These are phyloP conservation scores for Neodiprion virginianus DNA, from an alignment of 1,140 invertebrate species.

Conservation along the genomic window DNA sequence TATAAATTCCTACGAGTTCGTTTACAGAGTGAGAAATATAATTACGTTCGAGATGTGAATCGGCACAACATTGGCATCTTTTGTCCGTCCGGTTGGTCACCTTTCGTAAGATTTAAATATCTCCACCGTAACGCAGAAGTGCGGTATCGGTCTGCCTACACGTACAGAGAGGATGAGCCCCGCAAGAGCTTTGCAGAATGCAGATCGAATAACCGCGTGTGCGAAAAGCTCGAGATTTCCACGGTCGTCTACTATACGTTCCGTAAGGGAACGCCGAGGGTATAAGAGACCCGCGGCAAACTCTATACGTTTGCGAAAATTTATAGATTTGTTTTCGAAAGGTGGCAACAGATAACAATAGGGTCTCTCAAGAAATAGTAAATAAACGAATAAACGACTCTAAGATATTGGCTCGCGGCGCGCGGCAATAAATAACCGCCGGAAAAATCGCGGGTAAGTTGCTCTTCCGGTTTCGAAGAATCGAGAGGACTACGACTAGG, in stretches of 20 bases:
- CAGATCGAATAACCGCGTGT: not conserved
- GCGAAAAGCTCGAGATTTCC: not conserved
- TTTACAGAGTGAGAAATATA: no score
- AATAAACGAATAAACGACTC: slow-evolving; percentile 17
- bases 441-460: not conserved
- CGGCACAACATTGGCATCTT: no score
- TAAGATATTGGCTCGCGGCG: slow-evolving; percentile 2
- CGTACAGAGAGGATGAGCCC: not conserved
- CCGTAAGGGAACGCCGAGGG: not conserved
- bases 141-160: not conserved
- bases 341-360: slow-evolving; percentile 17
- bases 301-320: slow-evolving; percentile 1
- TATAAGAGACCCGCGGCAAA: not conserved
- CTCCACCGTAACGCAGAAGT: no score
- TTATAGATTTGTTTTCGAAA: slow-evolving; percentile 16
- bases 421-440: not conserved
- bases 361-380: slow-evolving; percentile 11
- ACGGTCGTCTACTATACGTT: not conserved
- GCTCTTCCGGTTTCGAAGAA: not conserved
- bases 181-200: not conserved
- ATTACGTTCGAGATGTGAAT: no score
- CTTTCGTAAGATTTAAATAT: no score
- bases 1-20: no score
- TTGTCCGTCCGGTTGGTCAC: no score
- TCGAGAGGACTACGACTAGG: no score